These are phyloP conservation scores for Valencia hispanica DNA, from an alignment of 2,797 vertebrate genomes.

Conservation along the genomic window DNA sequence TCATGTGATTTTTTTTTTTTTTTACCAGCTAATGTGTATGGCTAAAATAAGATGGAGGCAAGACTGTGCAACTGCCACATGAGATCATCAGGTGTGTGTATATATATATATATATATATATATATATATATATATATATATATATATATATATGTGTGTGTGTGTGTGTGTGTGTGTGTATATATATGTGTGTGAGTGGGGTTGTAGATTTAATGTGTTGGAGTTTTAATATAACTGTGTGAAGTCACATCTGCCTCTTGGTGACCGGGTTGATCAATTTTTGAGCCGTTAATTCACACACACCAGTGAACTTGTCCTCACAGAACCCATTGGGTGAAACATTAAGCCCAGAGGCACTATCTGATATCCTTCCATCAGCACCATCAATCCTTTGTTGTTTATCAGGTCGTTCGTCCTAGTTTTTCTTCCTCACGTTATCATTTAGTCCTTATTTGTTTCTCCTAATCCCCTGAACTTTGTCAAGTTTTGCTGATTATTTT, in stretches of 20 bases:
- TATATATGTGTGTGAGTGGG: neutral
- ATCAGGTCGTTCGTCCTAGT: conserved; percentile 43
- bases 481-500: neutral
- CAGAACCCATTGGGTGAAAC: conserved; percentile 50
- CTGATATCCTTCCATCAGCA: conserved; percentile 50
- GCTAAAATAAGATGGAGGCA: conserved; percentile 11
- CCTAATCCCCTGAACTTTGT: conserved; percentile 1
- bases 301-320: conserved; percentile 21
- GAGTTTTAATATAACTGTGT: conserved; percentile 43
- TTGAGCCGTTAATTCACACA: conserved; percentile 30
- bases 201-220: conserved; percentile 30
- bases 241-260: conserved; percentile 54
- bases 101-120: conserved; percentile 3
- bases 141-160: conserved; percentile 4
- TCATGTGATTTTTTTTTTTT: conserved; percentile 14
- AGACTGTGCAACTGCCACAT: conserved; percentile 8
- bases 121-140: neutral
- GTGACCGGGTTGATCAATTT: conserved; percentile 44
- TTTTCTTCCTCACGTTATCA: conserved; percentile 38
- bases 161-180: neutral
- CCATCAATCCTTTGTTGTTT: conserved; percentile 54
- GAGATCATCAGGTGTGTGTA: conserved; percentile 35
- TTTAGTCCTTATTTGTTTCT: conserved; percentile 24
- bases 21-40: conserved; percentile 33
- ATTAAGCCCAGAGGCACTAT: conserved; percentile 49